Percentiles rank a stretch among this genome's conserved stretches.
phyloP scores from a whole-genome alignment of 2,888 invertebrate genomes.

The Pelosia muscerda region DNA sequence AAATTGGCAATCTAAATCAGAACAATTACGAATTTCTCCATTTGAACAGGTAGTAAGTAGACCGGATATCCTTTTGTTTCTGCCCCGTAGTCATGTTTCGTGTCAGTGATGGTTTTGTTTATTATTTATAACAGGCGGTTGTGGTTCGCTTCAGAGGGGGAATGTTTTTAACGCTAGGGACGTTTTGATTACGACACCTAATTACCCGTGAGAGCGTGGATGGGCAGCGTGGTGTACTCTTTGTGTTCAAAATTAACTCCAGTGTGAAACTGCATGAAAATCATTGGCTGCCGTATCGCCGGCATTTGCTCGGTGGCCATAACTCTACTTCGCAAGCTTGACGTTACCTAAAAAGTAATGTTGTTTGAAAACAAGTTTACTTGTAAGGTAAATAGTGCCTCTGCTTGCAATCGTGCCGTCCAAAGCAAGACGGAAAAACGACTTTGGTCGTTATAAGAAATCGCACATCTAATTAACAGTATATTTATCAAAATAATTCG shows the following conservation, averaged over 20 bases:
- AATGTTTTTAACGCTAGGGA: constrained; percentile 64
- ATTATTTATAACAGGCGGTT: constrained; percentile 71
- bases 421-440: constrained; percentile 19
- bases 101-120: constrained; percentile 75
- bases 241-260: constrained; percentile 27
- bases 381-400: constrained; percentile 22
- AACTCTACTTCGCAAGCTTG: constrained; percentile 24
- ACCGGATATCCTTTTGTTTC: constrained; percentile 79
- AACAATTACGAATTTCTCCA: constrained; percentile 54
- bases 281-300: constrained; percentile 6
- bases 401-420: constrained; percentile 15
- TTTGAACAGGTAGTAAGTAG: constrained; percentile 53
- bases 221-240: constrained; percentile 29
- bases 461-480: constrained; percentile 6
- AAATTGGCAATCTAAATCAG: constrained; percentile 43
- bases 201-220: constrained; percentile 59
- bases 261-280: constrained; percentile 16
- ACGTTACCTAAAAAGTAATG: constrained; percentile 26
- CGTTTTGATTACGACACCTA: constrained; percentile 65
- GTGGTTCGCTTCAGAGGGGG: constrained; percentile 59
- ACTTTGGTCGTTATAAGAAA: neutral
- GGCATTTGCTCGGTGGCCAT: constrained; percentile 12
- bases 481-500: constrained; percentile 28
- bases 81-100: constrained; percentile 71
- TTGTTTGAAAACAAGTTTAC: constrained; percentile 29